phyloP scores from a whole-genome alignment of 2,797 vertebrate genomes.

The Buphagus erythrorhynchus region DNA sequence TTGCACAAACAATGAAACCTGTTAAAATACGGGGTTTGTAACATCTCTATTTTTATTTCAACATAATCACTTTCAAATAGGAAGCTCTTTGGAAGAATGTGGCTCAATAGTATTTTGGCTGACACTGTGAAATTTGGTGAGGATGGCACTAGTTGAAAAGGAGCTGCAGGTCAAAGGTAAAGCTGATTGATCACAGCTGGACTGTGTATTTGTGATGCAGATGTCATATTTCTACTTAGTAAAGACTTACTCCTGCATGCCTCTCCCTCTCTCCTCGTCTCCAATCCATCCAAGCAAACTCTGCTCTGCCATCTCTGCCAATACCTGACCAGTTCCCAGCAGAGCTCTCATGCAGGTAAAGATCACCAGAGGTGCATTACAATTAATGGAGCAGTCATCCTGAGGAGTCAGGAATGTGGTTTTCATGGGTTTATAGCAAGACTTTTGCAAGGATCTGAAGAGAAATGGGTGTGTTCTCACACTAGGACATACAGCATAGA shows the following conservation, averaged over 20 bases:
- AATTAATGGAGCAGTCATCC: not conserved
- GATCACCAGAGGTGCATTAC: not conserved
- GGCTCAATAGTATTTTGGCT: not conserved
- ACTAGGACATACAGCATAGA: rapidly evolving
- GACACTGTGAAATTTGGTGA: not conserved
- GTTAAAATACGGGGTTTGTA: not conserved
- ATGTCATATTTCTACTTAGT: not conserved
- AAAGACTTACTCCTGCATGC: not conserved
- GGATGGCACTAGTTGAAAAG: not conserved
- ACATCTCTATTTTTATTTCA: not conserved
- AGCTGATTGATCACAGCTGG: not conserved
- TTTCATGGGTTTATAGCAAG: not conserved
- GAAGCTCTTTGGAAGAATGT: not conserved
- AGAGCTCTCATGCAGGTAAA: not conserved
- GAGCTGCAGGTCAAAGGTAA: not conserved
- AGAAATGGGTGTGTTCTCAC: not conserved
- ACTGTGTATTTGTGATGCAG: not conserved
- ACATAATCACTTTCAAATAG: not conserved
- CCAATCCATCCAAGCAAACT: not conserved
- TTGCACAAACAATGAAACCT: not conserved
- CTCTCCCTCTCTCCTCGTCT: not conserved
- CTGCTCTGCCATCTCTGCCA: not conserved
- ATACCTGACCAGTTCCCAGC: not conserved
- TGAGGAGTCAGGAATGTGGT: not conserved
- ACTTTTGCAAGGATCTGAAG: not conserved